phyloP scores from a whole-genome alignment of 2,888 invertebrate species.

The Mylabris sibirica region DNA sequence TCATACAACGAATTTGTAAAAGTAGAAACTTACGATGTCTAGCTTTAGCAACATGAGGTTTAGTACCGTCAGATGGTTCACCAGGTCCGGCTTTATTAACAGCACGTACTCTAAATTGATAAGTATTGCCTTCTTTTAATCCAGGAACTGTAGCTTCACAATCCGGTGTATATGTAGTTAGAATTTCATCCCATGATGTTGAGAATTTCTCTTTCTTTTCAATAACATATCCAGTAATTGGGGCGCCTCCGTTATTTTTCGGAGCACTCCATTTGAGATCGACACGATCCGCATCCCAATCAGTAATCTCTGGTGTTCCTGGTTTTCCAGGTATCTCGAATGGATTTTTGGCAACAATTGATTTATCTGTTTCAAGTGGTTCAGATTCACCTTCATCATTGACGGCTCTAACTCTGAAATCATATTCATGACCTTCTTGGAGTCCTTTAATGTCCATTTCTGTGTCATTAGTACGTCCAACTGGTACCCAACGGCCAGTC shows the following conservation, averaged over 20 bases:
- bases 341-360: conserved; percentile 94
- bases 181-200: conserved; percentile 81
- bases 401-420: conserved; percentile 91
- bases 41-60: conserved; percentile 87
- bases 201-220: conserved; percentile 88
- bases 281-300: conserved; percentile 90
- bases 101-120: conserved; percentile 94
- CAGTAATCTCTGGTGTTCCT: conserved; percentile 83
- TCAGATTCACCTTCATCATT: conserved; percentile 97
- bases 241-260: conserved; percentile 78
- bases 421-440: conserved; percentile 91
- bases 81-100: conserved; percentile 95
- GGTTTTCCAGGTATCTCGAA: conserved; percentile 89
- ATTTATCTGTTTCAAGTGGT: conserved; percentile 89
- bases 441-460: conserved; percentile 89
- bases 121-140: conserved; percentile 87
- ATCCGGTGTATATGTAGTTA: conserved; percentile 75
- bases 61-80: conserved; percentile 88
- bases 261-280: conserved; percentile 86
- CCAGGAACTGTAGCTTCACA: conserved; percentile 86
- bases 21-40: conserved; percentile 74
- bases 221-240: conserved; percentile 85
- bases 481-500: conserved; percentile 93
- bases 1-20: conserved; percentile 12
- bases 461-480: conserved; percentile 85